Percentiles rank a stretch among this genome's conserved stretches.
phyloP scores from a whole-genome alignment of 1,140 invertebrate species.

The Saccostrea glomerata region DNA sequence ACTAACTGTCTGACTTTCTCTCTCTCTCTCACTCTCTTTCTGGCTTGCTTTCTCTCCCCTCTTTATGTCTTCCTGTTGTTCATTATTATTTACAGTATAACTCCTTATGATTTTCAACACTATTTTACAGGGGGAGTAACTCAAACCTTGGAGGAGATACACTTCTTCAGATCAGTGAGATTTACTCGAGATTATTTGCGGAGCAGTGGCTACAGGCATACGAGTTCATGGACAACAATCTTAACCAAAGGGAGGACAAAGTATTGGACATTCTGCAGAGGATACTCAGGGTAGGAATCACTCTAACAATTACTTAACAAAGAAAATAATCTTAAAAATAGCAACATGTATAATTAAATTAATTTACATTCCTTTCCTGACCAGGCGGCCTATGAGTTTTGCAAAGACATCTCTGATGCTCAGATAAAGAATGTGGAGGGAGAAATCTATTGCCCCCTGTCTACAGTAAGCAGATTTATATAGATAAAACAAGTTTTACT shows the following conservation, averaged over 20 bases:
- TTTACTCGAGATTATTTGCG: constrained; percentile 42
- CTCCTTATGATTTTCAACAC: background rate
- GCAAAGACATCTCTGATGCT: constrained; percentile 42
- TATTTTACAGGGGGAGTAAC: constrained; percentile 8
- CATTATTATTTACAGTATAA: too few relatives aligned
- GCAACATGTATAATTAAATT: too few relatives aligned
- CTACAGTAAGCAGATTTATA: constrained; percentile 42
- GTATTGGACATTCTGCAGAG: constrained; percentile 47
- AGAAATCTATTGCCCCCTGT: constrained; percentile 46
- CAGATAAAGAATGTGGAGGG: constrained; percentile 49
- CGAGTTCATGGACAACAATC: constrained; percentile 50
- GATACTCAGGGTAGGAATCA: constrained; percentile 43
- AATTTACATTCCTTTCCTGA: background rate
- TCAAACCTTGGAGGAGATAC: constrained; percentile 9
- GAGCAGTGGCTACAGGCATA: constrained; percentile 48
- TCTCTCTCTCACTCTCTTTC: too few relatives aligned
- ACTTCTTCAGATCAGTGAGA: constrained; percentile 42
- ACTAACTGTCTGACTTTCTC: too few relatives aligned
- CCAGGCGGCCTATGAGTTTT: constrained; percentile 47
- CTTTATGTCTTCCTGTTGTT: background rate
- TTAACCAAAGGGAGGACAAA: constrained; percentile 51
- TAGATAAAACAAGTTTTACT: too few relatives aligned
- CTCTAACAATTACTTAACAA: too few relatives aligned
- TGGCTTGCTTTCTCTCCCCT: too few relatives aligned
- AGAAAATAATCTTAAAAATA: too few relatives aligned